These are phyloP conservation scores for Lordiphosa andalusiaca DNA, from an alignment of 2,888 invertebrate genomes.

Conservation along the genomic window DNA sequence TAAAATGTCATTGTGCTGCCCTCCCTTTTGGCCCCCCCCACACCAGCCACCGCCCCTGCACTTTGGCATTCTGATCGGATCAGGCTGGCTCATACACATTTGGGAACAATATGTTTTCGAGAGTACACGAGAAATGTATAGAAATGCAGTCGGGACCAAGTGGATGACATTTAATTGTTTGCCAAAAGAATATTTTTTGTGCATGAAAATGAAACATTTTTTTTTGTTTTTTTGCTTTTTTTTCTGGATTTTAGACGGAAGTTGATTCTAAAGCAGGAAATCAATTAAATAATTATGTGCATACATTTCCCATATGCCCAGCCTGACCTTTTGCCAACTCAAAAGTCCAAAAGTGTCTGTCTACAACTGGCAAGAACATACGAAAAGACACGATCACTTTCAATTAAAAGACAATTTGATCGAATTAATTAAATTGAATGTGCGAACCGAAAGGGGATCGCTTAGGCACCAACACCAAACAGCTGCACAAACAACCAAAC, in stretches of 20 bases:
- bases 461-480: slow-evolving; percentile 21
- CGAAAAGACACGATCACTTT: slow-evolving; percentile 56
- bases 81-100: slow-evolving; percentile 51
- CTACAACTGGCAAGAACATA: slow-evolving; percentile 9
- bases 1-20: slow-evolving; percentile 71
- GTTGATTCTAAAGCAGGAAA: slow-evolving; percentile 39
- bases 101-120: slow-evolving; percentile 34
- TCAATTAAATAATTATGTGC: slow-evolving; percentile 34
- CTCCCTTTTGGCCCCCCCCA: background rate
- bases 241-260: slow-evolving; percentile 40
- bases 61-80: slow-evolving; percentile 58
- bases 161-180: slow-evolving; percentile 4
- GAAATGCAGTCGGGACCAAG: slow-evolving; percentile 14
- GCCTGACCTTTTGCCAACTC: slow-evolving; percentile 2
- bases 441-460: slow-evolving; percentile 21
- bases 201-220: background rate
- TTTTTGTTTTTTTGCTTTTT: too few relatives aligned
- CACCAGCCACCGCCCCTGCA: slow-evolving; percentile 1
- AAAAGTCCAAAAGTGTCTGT: background rate
- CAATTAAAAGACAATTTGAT: slow-evolving; percentile 73
- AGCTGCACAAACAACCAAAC: slow-evolving; percentile 69
- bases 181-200: too few relatives aligned
- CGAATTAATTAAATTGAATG: slow-evolving; percentile 70
- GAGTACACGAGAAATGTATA: slow-evolving; percentile 3
- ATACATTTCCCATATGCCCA: slow-evolving; percentile 14